These are phyloP conservation scores for Chymomyza procnemis DNA, from an alignment of 2,888 invertebrate species.

Conservation along the genomic window DNA sequence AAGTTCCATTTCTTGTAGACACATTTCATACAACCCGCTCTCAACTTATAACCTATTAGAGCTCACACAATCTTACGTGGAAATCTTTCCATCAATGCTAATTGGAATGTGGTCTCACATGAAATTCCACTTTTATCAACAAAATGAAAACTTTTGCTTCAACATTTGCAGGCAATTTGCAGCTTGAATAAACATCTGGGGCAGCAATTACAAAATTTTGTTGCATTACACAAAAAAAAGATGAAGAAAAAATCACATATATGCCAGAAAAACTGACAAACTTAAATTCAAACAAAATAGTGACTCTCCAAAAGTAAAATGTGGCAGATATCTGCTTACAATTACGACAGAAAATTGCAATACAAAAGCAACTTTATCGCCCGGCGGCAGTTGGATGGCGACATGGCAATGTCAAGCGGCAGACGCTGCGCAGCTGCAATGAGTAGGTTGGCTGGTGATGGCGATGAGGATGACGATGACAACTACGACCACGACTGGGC, in stretches of 20 bases:
- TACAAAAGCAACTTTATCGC: conserved; percentile 49
- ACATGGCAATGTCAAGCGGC: conserved; percentile 10
- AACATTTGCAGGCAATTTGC: conserved; percentile 37
- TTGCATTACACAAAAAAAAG: not conserved
- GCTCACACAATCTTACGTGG: not conserved
- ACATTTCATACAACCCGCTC: not conserved
- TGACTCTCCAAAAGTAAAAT: not conserved
- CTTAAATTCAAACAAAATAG: not conserved
- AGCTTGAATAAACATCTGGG: conserved; percentile 51
- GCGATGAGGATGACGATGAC: too few species aligned
- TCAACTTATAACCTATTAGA: not conserved
- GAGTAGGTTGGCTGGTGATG: too few species aligned
- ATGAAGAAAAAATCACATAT: not conserved
- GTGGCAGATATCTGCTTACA: conserved; percentile 5
- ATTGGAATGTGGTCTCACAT: not conserved
- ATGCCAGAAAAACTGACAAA: not conserved
- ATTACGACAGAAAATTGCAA: conserved; percentile 1
- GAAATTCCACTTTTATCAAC: not conserved
- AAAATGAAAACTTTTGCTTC: conserved; percentile 4
- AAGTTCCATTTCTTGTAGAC: too few species aligned
- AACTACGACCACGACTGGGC: not conserved
- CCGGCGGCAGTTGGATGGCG: conserved; percentile 3
- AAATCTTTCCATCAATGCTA: not conserved
- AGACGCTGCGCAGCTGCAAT: too few species aligned
- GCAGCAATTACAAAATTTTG: conserved; percentile 52